Conservation (phyloP, 2,797 vertebrate genomes). For the Paratrypauchen microcephalus region DNA sequence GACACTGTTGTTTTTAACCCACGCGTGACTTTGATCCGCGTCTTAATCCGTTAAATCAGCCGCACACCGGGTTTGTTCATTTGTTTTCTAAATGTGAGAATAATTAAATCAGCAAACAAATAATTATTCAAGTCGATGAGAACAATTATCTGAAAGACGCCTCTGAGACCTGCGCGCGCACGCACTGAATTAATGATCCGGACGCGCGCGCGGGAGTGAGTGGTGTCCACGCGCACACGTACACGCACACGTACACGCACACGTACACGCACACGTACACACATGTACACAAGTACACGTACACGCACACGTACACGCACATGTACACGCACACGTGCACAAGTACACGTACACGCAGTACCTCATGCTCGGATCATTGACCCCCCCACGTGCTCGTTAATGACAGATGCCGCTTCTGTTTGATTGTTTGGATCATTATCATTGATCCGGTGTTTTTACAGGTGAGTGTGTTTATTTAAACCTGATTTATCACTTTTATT, state of each 20-base stretch:
- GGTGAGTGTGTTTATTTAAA: background rate
- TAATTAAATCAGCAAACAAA: slow-evolving; percentile 87
- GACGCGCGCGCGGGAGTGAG: slow-evolving; percentile 77
- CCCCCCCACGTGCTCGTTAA: background rate
- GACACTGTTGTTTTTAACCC: slow-evolving; percentile 16
- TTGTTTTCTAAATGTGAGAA: slow-evolving; percentile 81
- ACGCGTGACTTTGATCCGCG: slow-evolving; percentile 25
- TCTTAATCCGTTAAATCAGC: slow-evolving; percentile 17
- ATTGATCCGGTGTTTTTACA: background rate
- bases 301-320: too few relatives aligned
- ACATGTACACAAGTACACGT: too few relatives aligned
- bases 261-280: too few relatives aligned
- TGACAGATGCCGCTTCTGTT: background rate
- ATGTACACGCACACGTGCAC: too few relatives aligned
- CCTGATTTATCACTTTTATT: too few relatives aligned
- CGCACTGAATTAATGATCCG: slow-evolving; percentile 83
- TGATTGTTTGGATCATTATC: background rate
- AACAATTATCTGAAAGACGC: slow-evolving; percentile 84
- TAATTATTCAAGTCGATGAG: slow-evolving; percentile 86
- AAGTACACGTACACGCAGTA: too few relatives aligned
- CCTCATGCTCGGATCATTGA: background rate
- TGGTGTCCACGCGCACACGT: slow-evolving; percentile 21
- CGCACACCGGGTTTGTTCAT: slow-evolving; percentile 49
- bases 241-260: too few relatives aligned
- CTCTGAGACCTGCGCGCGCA: slow-evolving; percentile 82